These are phyloP conservation scores for Castor canadensis DNA, from an alignment of 2,113 vertebrate genomes.

Conservation along the genomic window DNA sequence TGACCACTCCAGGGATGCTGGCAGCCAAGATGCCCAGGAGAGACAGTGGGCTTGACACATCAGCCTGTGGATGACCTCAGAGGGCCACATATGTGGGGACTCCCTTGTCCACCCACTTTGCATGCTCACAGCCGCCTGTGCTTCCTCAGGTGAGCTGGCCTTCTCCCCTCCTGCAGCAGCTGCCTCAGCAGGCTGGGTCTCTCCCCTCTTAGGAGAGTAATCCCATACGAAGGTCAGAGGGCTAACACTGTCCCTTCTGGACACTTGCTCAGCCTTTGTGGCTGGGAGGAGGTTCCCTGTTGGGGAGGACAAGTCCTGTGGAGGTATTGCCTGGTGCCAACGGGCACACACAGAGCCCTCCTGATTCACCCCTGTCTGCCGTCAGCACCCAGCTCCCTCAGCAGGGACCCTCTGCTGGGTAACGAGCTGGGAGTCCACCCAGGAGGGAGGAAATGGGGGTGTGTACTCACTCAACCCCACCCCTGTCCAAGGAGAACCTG, in stretches of 20 bases:
- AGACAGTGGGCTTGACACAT: constrained; percentile 70
- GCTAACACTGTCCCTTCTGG: not conserved
- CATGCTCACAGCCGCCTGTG: constrained; percentile 72
- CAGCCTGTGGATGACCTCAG: not conserved
- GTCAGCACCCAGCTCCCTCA: not conserved
- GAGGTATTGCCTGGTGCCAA: constrained; percentile 22
- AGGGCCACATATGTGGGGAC: not conserved
- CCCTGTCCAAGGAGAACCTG: not conserved
- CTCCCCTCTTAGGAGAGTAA: not conserved
- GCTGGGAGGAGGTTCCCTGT: not conserved
- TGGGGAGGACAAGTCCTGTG: not conserved
- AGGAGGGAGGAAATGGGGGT: not conserved
- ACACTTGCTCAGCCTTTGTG: not conserved
- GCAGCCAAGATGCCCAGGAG: not conserved
- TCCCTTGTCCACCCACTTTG: constrained; percentile 38
- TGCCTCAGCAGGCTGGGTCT: not conserved
- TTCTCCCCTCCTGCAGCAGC: not conserved
- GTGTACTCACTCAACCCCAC: not conserved
- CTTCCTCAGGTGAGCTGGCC: not conserved
- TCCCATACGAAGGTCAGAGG: not conserved
- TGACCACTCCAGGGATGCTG: not conserved
- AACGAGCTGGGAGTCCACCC: constrained; percentile 17
- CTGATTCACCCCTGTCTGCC: constrained; percentile 5
- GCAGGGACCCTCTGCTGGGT: constrained; percentile 5
- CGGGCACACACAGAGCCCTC: not conserved